Base-by-base conservation (phyloP, 2,888 invertebrate species). In the Ernsta delagoae region DNA sequence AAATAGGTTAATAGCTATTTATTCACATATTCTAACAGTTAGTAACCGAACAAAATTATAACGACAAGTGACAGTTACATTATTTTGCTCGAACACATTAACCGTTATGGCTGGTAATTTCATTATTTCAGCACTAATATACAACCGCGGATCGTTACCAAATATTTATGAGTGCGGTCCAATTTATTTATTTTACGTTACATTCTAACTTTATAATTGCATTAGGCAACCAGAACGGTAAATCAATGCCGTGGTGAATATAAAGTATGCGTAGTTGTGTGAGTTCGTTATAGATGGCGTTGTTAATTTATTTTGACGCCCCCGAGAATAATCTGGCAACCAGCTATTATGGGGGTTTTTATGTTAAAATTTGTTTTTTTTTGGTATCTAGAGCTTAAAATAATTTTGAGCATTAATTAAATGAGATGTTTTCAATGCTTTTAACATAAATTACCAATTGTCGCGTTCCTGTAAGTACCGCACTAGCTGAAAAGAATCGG, bases 141-240 rank as follows among this genome's bases (percentile, higher is more conserved):
- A 68, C 41, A 56, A 43, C n/a, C 60, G 56, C 41, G 41, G 59
- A 50, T 59, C 66, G 66, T 60, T 67, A 36, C 54, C 54, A 60
- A 54, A 54, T 62, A 68, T 68, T 68, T 68, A 68, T 68, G 67
- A 68, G 61, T 68, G 67, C 45, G 67, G 67, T 67, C 36, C 67
- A 67, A 67, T 61, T 67, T 67, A 67, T 67, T 67, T 67, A 67
- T 59, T 39, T 50, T 6, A 61, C 48, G 36, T 53, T 31, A 56
- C 54, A 16, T 24, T 56, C 67, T 53, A 67, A 67, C 53, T 60
- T 67, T 56, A 67, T 61, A 61, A 60, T 67, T 67, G 60, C 67
- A 61, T 67, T 66, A 66, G 63, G 65, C 65, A 57, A 45, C 65
- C 57, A 39, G 24, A 16, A 54, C 45, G 36, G 43, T 67, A 67